A percentile compares a stretch with the other conserved stretches of the same genome.
These are phyloP conservation scores for Phenganax stokvisi DNA, from an alignment of 92 coral and sea anemone genomes.

Conservation along the genomic window DNA sequence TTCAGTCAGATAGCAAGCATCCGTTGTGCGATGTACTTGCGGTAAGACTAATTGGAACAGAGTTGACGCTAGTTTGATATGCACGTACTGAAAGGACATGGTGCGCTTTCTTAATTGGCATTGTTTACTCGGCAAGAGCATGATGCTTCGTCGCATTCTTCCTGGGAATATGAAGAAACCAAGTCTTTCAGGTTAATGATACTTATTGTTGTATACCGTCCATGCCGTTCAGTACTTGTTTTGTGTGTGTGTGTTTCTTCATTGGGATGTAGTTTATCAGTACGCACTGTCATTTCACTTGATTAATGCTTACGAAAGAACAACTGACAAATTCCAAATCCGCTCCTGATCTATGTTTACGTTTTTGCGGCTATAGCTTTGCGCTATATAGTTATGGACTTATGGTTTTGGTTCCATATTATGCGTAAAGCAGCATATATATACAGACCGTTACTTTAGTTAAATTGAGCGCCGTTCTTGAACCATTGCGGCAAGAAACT, in stretches of 20 bases:
- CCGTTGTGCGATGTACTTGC: slow-evolving; percentile 9
- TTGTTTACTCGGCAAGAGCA: slow-evolving; percentile 33
- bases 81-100: slow-evolving; percentile 28
- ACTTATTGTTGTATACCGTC: not conserved
- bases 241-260: not conserved
- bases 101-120: slow-evolving; percentile 22
- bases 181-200: slow-evolving; percentile 38
- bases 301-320: not conserved
- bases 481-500: not conserved
- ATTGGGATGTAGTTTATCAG: not conserved
- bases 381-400: too few species aligned
- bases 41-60: not conserved
- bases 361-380: too few species aligned
- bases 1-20: slow-evolving; percentile 13
- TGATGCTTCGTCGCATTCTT: slow-evolving; percentile 41
- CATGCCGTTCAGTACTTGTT: not conserved
- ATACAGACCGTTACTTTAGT: not conserved
- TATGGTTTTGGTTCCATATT: too few species aligned
- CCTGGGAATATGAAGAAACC: slow-evolving; percentile 42
- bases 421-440: too few species aligned
- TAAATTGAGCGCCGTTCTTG: not conserved
- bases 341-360: too few species aligned
- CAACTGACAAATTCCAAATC: not conserved
- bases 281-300: not conserved
- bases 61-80: slow-evolving; percentile 9